Percentiles rank a stretch among this genome's conserved stretches.
These are phyloP conservation scores for Ptychadena robeensis DNA, from an alignment of 2,797 vertebrate species.

Conservation along the genomic window DNA sequence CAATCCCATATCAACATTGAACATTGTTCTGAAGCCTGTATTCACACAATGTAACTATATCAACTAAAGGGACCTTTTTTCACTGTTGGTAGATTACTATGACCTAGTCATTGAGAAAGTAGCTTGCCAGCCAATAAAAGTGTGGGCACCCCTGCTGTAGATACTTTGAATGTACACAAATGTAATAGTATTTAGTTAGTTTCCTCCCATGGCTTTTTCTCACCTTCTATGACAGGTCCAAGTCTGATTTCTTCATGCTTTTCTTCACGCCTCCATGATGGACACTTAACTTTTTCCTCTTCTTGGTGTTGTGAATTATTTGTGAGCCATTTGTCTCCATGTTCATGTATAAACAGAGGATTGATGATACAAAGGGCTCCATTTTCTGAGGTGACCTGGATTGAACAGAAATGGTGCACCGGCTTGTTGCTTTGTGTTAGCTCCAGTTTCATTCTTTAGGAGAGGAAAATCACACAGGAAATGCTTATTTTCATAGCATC, in stretches of 20 bases:
- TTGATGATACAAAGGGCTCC: conserved; percentile 83
- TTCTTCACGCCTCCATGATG: conserved; percentile 6
- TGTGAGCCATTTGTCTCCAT: conserved; percentile 80
- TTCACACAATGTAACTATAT: too few relatives aligned
- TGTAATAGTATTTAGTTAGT: too few relatives aligned
- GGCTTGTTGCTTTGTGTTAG: conserved; percentile 30
- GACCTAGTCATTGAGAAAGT: too few relatives aligned
- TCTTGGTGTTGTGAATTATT: not conserved
- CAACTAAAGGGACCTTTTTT: too few relatives aligned
- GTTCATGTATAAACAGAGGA: conserved; percentile 81
- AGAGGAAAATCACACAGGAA: conserved; percentile 6
- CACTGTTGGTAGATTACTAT: too few relatives aligned
- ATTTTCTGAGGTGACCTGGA: conserved; percentile 72
- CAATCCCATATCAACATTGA: too few relatives aligned
- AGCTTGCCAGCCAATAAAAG: too few relatives aligned
- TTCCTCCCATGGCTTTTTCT: not conserved
- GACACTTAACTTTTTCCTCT: conserved; percentile 34
- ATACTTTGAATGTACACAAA: too few relatives aligned
- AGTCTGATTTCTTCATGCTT: not conserved
- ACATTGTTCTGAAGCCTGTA: too few relatives aligned
- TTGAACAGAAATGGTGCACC: not conserved
- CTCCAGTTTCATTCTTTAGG: conserved; percentile 55
- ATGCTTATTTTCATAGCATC: not conserved
- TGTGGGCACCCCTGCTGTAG: too few relatives aligned
- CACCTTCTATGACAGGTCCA: conserved; percentile 29